Evolutionary conservation across 2,888 invertebrate genomes (phyloP).

Genomic region (Calephelis perditalis): DNA sequence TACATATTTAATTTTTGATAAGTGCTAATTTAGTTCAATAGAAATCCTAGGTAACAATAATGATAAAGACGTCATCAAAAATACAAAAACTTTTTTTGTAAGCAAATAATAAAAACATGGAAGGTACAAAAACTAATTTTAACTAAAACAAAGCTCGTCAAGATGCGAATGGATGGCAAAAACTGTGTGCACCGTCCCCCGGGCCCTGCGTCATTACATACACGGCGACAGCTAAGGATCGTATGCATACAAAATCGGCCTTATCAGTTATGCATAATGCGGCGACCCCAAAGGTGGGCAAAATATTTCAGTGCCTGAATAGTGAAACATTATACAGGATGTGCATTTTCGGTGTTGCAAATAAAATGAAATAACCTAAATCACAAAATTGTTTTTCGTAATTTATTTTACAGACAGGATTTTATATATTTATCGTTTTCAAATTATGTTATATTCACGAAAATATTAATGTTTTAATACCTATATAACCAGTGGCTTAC

Average conservation of each 20-base stretch:
- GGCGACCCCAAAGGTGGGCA: conserved; percentile 74
- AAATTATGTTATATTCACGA: too few relatives aligned
- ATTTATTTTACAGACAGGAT: too few relatives aligned
- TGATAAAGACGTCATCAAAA: too few relatives aligned
- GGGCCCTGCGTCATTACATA: conserved; percentile 57
- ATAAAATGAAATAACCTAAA: too few relatives aligned
- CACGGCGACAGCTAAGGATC: conserved; percentile 62
- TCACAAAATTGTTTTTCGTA: too few relatives aligned
- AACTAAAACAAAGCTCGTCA: conserved; percentile 19
- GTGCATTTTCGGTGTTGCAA: conserved; percentile 21
- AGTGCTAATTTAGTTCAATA: too few relatives aligned
- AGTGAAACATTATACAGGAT: conserved; percentile 36
- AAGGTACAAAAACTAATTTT: neutral
- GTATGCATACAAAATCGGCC: conserved; percentile 76
- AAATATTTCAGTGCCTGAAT: conserved; percentile 64
- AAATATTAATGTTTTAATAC: too few relatives aligned
- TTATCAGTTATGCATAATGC: conserved; percentile 79
- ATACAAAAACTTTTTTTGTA: too few relatives aligned
- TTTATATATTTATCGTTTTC: too few relatives aligned
- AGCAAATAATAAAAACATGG: neutral
- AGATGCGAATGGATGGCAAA: conserved; percentile 37
- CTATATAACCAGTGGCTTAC: too few relatives aligned
- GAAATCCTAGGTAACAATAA: too few relatives aligned
- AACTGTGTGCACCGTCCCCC: conserved; percentile 45
- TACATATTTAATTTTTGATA: too few relatives aligned